Base-by-base conservation (phyloP, 1,140 invertebrate genomes). In the Rhynchophorus ferrugineus region DNA sequence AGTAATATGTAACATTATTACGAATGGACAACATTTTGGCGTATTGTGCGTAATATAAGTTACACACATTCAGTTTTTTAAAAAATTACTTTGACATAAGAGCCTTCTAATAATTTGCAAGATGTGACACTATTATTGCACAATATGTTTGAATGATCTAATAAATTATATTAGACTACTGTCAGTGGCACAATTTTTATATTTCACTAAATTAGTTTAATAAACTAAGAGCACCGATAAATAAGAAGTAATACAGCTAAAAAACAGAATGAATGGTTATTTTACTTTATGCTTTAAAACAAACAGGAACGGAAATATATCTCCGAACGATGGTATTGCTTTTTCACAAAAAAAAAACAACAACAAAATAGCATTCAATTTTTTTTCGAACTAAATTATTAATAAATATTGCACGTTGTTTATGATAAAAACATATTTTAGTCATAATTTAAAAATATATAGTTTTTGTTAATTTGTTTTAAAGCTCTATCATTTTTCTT, bases 151-250 rank as follows among this genome's bases (percentile, higher is more conserved):
- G 5, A 29, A 29, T 29, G 24, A 20, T 14, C 20, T 22, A 43
- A 44, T 35, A 11, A 44, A 38, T 19, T 35, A 52, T 29, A 35
- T 33, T 39, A 45, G 29, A 20, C 18, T 14, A 43, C 38, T 42
- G 29, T 13, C 3, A 22, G 22, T 45, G 41, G 43, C 49, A 45
- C 48, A 43, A 42, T 33, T 3, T 7, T 36, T 36, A 34, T 46
- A 41, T n/a, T 51, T 3, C 19, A 18, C 39, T 19, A 16, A 33
- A 34, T 35, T 43, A 38, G 14, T 44, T 13, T 1, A 52, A 50
- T 41, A 19, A 37, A 44, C 20, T 24, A 52, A 18, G 49, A 52
- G 49, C 49, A 52, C 49, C 49, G 37, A 22, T 44, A 44, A 52
- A 52, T 38, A 44, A 44, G n/a, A n/a, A 52, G 36, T 5, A 7